These are phyloP conservation scores for Diorhabda elongata DNA, from an alignment of 1,140 invertebrate genomes.

Conservation along the genomic window DNA sequence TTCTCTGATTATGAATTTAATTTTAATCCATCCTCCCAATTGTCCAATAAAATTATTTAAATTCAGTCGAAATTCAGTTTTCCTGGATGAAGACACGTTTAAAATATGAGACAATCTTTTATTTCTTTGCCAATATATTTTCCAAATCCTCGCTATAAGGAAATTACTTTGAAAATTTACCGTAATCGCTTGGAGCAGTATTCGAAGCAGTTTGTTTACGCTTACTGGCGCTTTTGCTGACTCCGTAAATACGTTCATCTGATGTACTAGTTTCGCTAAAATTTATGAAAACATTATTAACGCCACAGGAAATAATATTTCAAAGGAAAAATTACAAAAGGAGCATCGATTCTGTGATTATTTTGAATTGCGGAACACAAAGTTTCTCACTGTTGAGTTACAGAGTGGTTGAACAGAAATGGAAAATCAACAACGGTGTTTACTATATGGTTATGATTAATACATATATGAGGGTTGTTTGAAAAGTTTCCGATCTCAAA, in stretches of 20 bases:
- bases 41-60: background rate
- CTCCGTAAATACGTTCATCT: background rate
- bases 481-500: no score
- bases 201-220: slow-evolving; percentile 18
- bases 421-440: no score
- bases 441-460: no score
- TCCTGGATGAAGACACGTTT: background rate
- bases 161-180: slow-evolving; percentile 23
- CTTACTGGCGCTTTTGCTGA: background rate
- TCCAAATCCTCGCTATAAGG: slow-evolving; percentile 15
- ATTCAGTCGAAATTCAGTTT: no score
- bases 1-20: no score
- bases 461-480: no score
- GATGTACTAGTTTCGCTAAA: background rate
- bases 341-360: no score
- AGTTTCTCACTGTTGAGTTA: no score
- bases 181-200: slow-evolving; percentile 12
- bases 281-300: background rate
- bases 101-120: slow-evolving; percentile 7
- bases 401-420: no score
- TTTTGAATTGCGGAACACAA: no score
- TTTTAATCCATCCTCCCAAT: background rate
- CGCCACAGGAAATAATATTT: background rate
- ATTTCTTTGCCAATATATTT: slow-evolving; percentile 23
- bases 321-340: no score